Percentiles rank a stretch among this genome's conserved stretches.
phyloP scores from a whole-genome alignment of 2,888 invertebrate species.

The Sepioteuthis lessoniana region DNA sequence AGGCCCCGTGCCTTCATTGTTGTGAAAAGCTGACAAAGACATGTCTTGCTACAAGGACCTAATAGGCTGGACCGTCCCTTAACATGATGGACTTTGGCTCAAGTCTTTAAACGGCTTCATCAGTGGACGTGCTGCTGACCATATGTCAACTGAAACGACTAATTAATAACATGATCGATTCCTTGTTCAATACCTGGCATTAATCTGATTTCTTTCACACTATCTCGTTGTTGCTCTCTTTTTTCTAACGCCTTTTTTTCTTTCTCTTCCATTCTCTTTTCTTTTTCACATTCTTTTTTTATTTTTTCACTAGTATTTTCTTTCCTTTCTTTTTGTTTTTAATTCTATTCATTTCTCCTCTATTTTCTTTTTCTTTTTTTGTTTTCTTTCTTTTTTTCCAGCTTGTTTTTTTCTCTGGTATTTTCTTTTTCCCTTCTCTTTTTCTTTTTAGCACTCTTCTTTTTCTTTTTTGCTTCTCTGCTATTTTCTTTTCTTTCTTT shows the following conservation, averaged over 20 bases:
- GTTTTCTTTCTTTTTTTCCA: not conserved
- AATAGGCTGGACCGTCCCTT: not conserved
- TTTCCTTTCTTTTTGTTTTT: no score
- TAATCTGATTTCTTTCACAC: not conserved
- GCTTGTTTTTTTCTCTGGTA: not conserved
- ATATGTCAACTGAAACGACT: not conserved
- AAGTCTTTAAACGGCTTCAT: conserved; percentile 5
- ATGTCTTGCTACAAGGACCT: not conserved
- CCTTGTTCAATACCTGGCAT: not conserved
- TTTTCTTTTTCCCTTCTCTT: not conserved
- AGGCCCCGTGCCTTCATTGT: not conserved
- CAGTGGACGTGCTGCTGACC: not conserved
- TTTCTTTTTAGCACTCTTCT: not conserved
- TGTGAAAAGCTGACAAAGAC: conserved; percentile 1
- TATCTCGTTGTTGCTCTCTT: not conserved
- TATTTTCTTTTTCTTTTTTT: not conserved
- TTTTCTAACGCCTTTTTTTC: not conserved
- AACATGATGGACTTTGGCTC: not conserved
- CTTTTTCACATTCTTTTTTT: not conserved
- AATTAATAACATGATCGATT: not conserved
- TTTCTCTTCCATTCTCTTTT: not conserved
- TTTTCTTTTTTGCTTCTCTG: no score
- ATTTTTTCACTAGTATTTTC: not conserved
- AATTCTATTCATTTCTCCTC: no score
- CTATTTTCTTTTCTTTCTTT: not conserved